Base-by-base conservation (phyloP, 2,797 vertebrate genomes). In the Brotula barbata region DNA sequence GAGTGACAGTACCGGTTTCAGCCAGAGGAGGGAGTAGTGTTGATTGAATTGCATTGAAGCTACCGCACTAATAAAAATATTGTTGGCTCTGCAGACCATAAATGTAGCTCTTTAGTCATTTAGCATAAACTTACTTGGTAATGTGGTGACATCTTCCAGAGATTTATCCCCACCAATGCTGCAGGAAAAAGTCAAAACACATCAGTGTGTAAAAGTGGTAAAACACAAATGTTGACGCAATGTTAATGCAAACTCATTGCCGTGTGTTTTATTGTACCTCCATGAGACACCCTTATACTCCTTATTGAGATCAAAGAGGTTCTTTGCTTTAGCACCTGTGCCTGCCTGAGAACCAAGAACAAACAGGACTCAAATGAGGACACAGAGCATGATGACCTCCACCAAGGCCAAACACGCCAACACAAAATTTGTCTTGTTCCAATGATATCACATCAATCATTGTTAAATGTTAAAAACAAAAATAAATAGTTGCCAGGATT, bases 211-310 rank as follows among this genome's bases (percentile, higher is more conserved):
- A n/a, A n/a, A n/a, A n/a, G 54, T 59, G 13, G 3, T 28, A 2
- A 49, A 64, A 57, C 33, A 1, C 42, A 22, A 61, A 21, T 33
- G 15, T 52, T 14, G 22, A 10, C 13, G 21, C 45, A 61, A 21
- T 33, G 15, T 52, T 14, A 25, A 10, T 15, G 21, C 45, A 9
- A 19, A 41, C 2, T 2, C 25, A 12, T 10, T 21, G 10, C 6
- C 23, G 8, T 10, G 10, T 4, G 7, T n/a, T 33, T 3, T 39
- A 2, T 6, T 62, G 82, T 77, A 96, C 95, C 95, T 95, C 95
- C 95, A 97, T 5, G 95, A 94, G 2, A 94, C 78, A 11, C 93
- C 95, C 71, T 67, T 91, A 83, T 92, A 94, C 12, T 91, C 66
- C n/a, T 8, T 86, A n/a, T 36, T 61, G 3, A 84, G 42, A 3